phyloP scores from a whole-genome alignment of 2,113 vertebrate species.

The Notothenia coriiceps region DNA sequence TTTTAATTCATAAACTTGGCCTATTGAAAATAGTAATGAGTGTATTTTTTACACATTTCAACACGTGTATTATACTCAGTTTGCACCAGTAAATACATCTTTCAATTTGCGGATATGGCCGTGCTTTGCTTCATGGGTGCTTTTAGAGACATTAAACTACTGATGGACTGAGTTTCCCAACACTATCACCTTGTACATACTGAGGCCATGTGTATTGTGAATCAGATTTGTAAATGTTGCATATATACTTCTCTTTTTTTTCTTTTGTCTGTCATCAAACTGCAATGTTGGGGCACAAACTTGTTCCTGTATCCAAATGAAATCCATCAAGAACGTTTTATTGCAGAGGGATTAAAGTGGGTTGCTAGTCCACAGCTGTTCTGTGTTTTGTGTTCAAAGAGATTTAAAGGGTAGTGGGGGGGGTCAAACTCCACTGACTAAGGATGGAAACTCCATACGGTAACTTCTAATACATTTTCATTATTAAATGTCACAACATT shows the following conservation, averaged over 20 bases:
- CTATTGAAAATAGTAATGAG: slow-evolving; percentile 27
- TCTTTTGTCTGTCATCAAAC: slow-evolving; percentile 24
- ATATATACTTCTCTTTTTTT: slow-evolving; percentile 21
- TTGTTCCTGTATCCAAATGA: slow-evolving; percentile 60
- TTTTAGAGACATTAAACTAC: slow-evolving; percentile 80
- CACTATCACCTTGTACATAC: slow-evolving; percentile 75
- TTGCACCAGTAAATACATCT: slow-evolving; percentile 34
- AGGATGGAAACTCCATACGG: too few species aligned
- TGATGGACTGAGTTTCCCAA: slow-evolving; percentile 70
- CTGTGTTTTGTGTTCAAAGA: slow-evolving; percentile 48
- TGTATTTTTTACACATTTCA: slow-evolving; percentile 61
- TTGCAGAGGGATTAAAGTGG: slow-evolving; percentile 76
- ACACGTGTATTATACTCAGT: slow-evolving; percentile 32
- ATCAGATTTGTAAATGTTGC: slow-evolving; percentile 64
- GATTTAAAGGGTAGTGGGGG: neutral
- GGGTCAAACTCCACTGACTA: too few species aligned
- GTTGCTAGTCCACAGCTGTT: slow-evolving; percentile 62
- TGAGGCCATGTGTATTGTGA: slow-evolving; percentile 69
- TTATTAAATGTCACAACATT: neutral
- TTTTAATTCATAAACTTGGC: slow-evolving; percentile 51
- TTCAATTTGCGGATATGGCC: slow-evolving; percentile 9
- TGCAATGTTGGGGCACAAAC: slow-evolving; percentile 39
- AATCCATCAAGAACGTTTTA: slow-evolving; percentile 42
- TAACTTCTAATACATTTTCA: too few species aligned
- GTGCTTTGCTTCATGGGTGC: slow-evolving; percentile 84